A percentile compares a stretch with the other conserved stretches of the same genome.
These are phyloP conservation scores for Trichechus manatus DNA, from an alignment of 2,113 vertebrate genomes.

Conservation along the genomic window DNA sequence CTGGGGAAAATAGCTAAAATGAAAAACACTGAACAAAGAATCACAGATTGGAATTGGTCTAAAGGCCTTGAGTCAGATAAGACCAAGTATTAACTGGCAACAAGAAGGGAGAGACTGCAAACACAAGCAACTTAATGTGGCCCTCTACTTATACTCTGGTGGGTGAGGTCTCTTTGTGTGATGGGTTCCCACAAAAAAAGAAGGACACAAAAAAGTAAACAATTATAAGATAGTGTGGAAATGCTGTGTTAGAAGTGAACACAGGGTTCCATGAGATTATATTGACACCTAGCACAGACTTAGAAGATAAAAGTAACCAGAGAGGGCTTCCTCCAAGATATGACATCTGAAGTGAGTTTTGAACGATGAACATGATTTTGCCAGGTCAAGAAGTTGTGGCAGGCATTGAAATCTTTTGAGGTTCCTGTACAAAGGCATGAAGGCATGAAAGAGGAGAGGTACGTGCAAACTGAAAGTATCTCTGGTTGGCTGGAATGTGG, in stretches of 20 bases:
- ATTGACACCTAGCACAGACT: background rate
- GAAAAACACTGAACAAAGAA: conserved; percentile 55
- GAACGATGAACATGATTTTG: background rate
- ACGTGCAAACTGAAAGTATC: background rate
- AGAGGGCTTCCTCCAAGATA: background rate
- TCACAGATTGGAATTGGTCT: background rate
- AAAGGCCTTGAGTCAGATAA: conserved; percentile 47
- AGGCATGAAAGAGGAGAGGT: background rate
- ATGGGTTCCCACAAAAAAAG: background rate
- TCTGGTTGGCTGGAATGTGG: background rate
- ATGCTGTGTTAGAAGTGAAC: background rate
- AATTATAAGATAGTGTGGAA: background rate
- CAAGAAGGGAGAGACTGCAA: conserved; percentile 9
- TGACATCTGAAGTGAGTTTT: conserved; percentile 30
- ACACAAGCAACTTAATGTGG: background rate
- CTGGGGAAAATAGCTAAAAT: conserved; percentile 22
- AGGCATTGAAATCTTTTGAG: background rate
- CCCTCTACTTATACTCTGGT: background rate
- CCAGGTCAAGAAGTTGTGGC: background rate
- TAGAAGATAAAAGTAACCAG: background rate
- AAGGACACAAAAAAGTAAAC: background rate
- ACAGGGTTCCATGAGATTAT: background rate
- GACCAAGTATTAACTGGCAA: conserved; percentile 3
- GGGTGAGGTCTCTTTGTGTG: conserved; percentile 5
- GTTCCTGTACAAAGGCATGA: background rate